phyloP scores from a whole-genome alignment of 2,113 vertebrate genomes.

The Catharus fuscescens region DNA sequence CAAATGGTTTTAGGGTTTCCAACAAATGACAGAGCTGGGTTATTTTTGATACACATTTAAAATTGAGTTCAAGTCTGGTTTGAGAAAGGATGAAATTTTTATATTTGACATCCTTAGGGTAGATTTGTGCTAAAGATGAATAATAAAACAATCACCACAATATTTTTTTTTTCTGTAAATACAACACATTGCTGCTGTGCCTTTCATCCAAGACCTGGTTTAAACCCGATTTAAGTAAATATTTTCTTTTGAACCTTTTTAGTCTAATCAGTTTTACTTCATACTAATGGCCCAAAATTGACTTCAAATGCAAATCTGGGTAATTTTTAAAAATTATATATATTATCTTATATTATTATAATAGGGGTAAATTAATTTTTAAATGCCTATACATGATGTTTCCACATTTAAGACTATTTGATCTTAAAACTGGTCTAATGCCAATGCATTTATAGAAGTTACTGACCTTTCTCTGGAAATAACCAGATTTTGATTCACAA shows the following conservation, averaged over 20 bases:
- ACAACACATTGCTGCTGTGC: not conserved
- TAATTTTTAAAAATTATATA: too few species aligned
- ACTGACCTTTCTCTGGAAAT: too few species aligned
- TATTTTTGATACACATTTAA: not conserved
- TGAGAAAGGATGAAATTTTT: constrained; percentile 24
- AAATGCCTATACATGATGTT: too few species aligned
- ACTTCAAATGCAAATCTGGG: too few species aligned
- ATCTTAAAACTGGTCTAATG: too few species aligned
- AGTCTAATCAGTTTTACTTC: not conserved
- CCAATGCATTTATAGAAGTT: too few species aligned
- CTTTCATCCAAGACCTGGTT: not conserved
- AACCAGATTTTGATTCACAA: too few species aligned
- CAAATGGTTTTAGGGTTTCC: not conserved
- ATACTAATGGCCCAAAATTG: not conserved
- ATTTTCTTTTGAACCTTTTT: not conserved
- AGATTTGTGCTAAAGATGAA: constrained; percentile 24
- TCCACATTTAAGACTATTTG: too few species aligned
- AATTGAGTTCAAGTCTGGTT: not conserved
- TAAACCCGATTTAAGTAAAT: not conserved
- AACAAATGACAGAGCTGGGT: not conserved
- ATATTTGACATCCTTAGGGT: not conserved
- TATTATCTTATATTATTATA: too few species aligned
- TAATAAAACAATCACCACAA: constrained; percentile 37
- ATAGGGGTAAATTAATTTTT: too few species aligned
- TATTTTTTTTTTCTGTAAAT: not conserved